Base-by-base conservation (phyloP, 2,888 invertebrate genomes). In the Globia sparganii region DNA sequence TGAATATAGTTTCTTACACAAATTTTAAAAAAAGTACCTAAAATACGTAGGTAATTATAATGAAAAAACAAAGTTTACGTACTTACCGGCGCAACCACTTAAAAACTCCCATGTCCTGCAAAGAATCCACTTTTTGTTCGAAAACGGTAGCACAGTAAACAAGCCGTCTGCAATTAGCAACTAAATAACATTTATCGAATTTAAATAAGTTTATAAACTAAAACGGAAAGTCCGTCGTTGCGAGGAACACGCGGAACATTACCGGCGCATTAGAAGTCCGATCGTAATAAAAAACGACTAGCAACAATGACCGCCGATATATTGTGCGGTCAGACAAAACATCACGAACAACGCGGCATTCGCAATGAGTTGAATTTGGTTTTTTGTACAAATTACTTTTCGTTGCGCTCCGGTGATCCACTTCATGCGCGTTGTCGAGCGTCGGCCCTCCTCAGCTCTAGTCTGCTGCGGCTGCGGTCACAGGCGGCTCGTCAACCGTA, bases 371-470 rank as follows among this genome's bases (percentile, higher is more conserved):
- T 96, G 95, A 95, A 96, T 96, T 96, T 93, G 89, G 94, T 96
- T 96, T 96, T 96, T 96, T 96, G 94, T 95, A 94, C 95, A 96
- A 96, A 96, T 96, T 96, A 95, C 95, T 95, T 96, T 95, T 96
- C 95, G 96, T 96, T 93, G 94, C 96, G 96, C 95, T 96, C 94
- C 95, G 96, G 91, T 95, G 95, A 94, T 92, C 94, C 92, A 95
- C 95, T 95, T 94, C 94, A 94, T 92, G 93, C 93, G 92, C 92
- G 91, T 89, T 86, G 90, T 85, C 78, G 87, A 85, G 91, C 91
- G 92, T 89, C 91, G 93, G 91, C 91, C 91, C 91, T 91, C 93
- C 91, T 88, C 88, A 87, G 86, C 88, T 90, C 90, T 89, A 91
- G 87, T 87, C 88, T 90, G 84, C 88, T 90, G 88, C 91, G 90